A percentile compares a stretch with the other conserved stretches of the same genome.
phyloP scores from a whole-genome alignment of 2,888 invertebrate genomes.

The Ferrisia virgata region DNA sequence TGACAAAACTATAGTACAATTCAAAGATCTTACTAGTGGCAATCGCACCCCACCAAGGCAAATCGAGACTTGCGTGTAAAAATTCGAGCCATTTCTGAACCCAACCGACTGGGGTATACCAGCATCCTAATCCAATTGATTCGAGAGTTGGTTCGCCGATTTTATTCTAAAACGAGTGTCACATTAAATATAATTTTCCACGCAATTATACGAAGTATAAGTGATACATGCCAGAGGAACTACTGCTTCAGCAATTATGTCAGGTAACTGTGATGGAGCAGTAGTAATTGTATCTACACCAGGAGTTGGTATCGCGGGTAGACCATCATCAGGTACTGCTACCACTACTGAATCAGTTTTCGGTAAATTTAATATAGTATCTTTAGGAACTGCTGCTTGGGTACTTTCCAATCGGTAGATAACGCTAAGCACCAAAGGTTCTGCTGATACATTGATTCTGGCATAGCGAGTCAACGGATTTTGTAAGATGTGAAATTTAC shows the following conservation, averaged over 20 bases:
- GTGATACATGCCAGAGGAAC: constrained; percentile 22
- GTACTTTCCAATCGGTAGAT: constrained; percentile 21
- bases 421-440: not conserved
- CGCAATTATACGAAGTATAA: not conserved
- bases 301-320: constrained; percentile 17
- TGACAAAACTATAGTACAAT: too few relatives aligned
- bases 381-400: not conserved
- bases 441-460: not conserved
- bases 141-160: constrained; percentile 73
- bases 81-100: constrained; percentile 78
- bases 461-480: not conserved
- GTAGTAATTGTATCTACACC: not conserved
- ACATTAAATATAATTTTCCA: not conserved
- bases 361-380: constrained; percentile 4
- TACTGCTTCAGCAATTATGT: constrained; percentile 28
- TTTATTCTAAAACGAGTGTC: constrained; percentile 44
- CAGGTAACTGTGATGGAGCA: not conserved
- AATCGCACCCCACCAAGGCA: constrained; percentile 95
- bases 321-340: not conserved
- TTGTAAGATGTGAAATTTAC: not conserved
- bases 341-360: not conserved
- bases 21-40: constrained; percentile 66
- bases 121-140: constrained; percentile 75
- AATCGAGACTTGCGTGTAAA: constrained; percentile 71
- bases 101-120: constrained; percentile 77